Base-by-base conservation (phyloP, 2,888 invertebrate species). In the Abrostola triplasia region DNA sequence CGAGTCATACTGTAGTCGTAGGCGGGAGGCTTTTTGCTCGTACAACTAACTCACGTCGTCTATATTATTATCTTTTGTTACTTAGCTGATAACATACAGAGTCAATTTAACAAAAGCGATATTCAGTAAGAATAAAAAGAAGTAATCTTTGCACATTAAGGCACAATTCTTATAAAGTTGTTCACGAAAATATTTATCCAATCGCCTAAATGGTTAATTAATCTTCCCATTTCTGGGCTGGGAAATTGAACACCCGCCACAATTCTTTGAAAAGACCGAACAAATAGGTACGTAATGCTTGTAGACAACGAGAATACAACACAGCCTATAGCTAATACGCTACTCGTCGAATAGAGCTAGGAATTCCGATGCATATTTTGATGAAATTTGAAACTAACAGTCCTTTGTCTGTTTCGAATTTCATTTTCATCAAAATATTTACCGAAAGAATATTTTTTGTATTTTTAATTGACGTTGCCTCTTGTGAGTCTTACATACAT, bases 171-270 rank as follows among this genome's bases (percentile, higher is more conserved):
- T 71, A 60, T 67, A 67, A 72, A 72, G 44, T 64, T 49, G 67
- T 73, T 58, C 55, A 65, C 61, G 68, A 73, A 73, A 73, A 73
- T 73, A 73, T 73, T 73, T 64, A 73, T 69, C 69, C 56, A 64
- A 62, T 73, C 68, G 64, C 48, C 51, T 62, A 68, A 69, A 73
- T 62, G 69, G 64, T 73, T 73, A 73, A 73, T 73, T 73, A 73
- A 73, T 69, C 73, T 69, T 73, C 53, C 59, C 50, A 59, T 48
- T 69, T 53, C 61, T 62, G 61, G 64, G 64, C 64, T 73, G 73
- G 73, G 73, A 73, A 73, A 65, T 64, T 69, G 56, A 73, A 69
- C 73, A 73, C 57, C 73, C 64, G 73, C 61, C 56, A 73, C 68
- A 73, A 64, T 64, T 69, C 73, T 73, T 69, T 73, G 38, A 57